A percentile compares a stretch with the other conserved stretches of the same genome.
Conservation (phyloP, 2,888 invertebrate species). For the Caenorhabditis becei region DNA sequence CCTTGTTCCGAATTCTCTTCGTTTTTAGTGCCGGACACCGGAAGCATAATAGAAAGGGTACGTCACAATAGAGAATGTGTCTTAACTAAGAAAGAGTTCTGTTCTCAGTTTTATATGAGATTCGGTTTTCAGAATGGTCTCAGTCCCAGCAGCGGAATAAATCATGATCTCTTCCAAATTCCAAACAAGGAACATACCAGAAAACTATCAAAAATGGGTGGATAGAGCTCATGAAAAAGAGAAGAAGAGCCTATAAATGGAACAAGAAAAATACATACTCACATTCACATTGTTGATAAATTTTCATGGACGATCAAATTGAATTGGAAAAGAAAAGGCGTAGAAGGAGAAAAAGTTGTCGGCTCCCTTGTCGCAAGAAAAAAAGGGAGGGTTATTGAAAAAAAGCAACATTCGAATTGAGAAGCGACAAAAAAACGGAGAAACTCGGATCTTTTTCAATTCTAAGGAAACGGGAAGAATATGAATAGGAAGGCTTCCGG, state of each 20-base stretch:
- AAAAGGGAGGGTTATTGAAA: conserved; percentile 44
- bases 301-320: conserved; percentile 44
- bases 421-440: conserved; percentile 25
- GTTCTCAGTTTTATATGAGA: too few relatives aligned
- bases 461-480: neutral
- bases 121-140: neutral
- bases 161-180: conserved; percentile 7
- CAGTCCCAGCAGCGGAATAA: conserved; percentile 25
- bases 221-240: neutral
- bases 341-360: conserved; percentile 16
- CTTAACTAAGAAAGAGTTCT: conserved; percentile 11
- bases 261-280: conserved; percentile 15
- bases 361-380: conserved; percentile 6
- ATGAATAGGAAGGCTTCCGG: conserved; percentile 10
- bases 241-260: conserved; percentile 2
- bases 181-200: neutral
- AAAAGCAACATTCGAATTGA: conserved; percentile 47
- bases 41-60: conserved; percentile 30
- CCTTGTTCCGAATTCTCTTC: conserved; percentile 41
- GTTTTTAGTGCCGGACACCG: conserved; percentile 23
- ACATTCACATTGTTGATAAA: conserved; percentile 34
- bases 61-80: conserved; percentile 38
- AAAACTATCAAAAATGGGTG: conserved; percentile 13
- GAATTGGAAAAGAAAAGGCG: conserved; percentile 20
- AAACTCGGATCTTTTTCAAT: conserved; percentile 17